Conservation (phyloP, 1,140 invertebrate species). For the Coenobita brevimanus region DNA sequence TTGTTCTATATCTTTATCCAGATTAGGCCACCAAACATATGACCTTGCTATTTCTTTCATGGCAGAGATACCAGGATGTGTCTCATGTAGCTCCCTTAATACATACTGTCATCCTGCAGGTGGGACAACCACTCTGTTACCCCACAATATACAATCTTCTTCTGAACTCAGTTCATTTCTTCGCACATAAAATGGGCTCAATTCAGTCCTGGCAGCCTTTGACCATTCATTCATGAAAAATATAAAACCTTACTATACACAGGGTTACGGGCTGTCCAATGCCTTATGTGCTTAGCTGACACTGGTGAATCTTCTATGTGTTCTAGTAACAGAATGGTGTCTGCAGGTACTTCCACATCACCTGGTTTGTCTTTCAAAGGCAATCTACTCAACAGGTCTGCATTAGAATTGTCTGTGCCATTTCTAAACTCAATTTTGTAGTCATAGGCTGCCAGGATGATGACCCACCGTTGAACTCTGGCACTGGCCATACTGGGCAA, state of each 20-base stretch:
- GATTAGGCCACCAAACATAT: slow-evolving; percentile 71
- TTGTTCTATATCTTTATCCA: slow-evolving; percentile 72
- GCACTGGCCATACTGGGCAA: slow-evolving; percentile 70
- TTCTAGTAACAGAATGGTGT: background rate
- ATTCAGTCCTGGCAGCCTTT: background rate
- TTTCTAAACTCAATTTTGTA: slow-evolving; percentile 70
- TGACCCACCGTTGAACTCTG: slow-evolving; percentile 72
- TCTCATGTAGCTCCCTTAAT: background rate
- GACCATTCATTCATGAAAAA: background rate
- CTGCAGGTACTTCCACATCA: too few species aligned
- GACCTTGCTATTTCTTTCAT: slow-evolving; percentile 72
- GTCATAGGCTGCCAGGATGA: slow-evolving; percentile 70
- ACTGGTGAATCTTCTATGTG: background rate
- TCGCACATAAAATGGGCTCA: background rate
- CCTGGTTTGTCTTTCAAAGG: background rate
- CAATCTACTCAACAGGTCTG: background rate
- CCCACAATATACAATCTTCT: slow-evolving; percentile 20
- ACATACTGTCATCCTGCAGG: slow-evolving; percentile 66
- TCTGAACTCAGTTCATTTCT: slow-evolving; percentile 8
- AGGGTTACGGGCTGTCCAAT: background rate
- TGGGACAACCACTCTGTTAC: slow-evolving; percentile 29
- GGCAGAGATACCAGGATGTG: slow-evolving; percentile 68
- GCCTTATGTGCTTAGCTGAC: background rate
- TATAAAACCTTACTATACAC: background rate
- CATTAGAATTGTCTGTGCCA: background rate